Percentiles rank a stretch among this genome's conserved stretches.
Evolutionary conservation across 2,888 invertebrate genomes (phyloP).

Genomic region (Ormyrus pomaceus): DNA sequence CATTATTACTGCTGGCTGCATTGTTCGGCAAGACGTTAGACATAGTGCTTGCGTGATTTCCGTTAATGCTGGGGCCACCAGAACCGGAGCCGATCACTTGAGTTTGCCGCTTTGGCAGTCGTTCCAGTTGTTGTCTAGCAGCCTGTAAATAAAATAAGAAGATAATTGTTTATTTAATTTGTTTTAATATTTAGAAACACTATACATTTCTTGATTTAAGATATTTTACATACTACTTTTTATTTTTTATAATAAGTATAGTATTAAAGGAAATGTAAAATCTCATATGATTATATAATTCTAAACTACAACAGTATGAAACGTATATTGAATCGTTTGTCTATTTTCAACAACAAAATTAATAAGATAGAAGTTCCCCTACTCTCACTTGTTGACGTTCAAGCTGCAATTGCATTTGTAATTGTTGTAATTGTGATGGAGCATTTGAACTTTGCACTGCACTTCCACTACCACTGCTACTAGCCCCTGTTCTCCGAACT

Average conservation of each 20-base stretch:
- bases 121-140: slow-evolving; percentile 91
- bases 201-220: too few species aligned
- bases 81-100: slow-evolving; percentile 79
- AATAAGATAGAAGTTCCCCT: slow-evolving; percentile 56
- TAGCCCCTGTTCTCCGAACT: slow-evolving; percentile 85
- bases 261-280: too few species aligned
- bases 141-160: slow-evolving; percentile 77
- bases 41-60: slow-evolving; percentile 72
- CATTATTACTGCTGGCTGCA: slow-evolving; percentile 72
- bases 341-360: slow-evolving; percentile 24
- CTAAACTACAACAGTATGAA: too few species aligned
- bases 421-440: slow-evolving; percentile 91
- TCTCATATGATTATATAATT: too few species aligned
- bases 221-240: too few species aligned
- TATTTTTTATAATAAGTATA: too few species aligned
- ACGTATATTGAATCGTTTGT: background rate
- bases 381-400: slow-evolving; percentile 90
- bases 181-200: too few species aligned
- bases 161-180: too few species aligned
- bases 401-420: slow-evolving; percentile 96
- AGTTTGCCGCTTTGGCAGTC: slow-evolving; percentile 89
- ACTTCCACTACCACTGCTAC: slow-evolving; percentile 76
- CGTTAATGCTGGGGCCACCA: slow-evolving; percentile 73
- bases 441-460: slow-evolving; percentile 75
- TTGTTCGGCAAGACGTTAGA: slow-evolving; percentile 71